Evolutionary conservation across 2,888 invertebrate genomes (phyloP).

Genomic region (Nomada ferruginata): DNA sequence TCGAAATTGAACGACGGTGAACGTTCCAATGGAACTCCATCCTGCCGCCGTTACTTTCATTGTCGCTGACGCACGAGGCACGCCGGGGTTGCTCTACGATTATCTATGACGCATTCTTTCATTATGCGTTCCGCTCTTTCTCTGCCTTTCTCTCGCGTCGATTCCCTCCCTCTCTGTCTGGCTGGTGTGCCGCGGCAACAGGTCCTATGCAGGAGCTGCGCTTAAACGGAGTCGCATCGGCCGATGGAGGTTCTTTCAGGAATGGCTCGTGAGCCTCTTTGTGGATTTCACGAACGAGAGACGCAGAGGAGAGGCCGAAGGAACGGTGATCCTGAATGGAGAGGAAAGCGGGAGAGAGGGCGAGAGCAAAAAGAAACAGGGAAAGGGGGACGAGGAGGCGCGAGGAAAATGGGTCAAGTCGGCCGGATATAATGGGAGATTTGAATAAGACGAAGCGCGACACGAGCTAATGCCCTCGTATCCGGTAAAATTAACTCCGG

Average conservation of each 20-base stretch:
- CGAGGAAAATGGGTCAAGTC: conserved; percentile 66
- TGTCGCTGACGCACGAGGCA: conserved; percentile 65
- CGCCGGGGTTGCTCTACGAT: conserved; percentile 72
- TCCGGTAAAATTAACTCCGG: conserved; percentile 49
- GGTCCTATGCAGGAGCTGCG: conserved; percentile 78
- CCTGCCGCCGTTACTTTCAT: conserved; percentile 67
- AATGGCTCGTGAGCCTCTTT: conserved; percentile 68
- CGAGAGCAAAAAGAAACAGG: not conserved
- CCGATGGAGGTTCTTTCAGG: conserved; percentile 72
- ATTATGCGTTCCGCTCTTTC: conserved; percentile 72
- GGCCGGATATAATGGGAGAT: conserved; percentile 62
- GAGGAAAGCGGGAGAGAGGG: conserved; percentile 23
- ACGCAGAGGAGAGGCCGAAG: conserved; percentile 35
- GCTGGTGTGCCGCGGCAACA: conserved; percentile 74
- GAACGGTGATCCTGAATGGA: conserved; percentile 43
- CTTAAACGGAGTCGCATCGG: conserved; percentile 75
- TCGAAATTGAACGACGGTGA: conserved; percentile 47
- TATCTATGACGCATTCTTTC: conserved; percentile 80
- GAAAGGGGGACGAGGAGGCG: conserved; percentile 6
- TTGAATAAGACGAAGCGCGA: conserved; percentile 65
- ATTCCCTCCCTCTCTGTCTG: conserved; percentile 48
- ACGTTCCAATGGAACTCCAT: conserved; percentile 37
- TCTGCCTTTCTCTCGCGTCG: conserved; percentile 46
- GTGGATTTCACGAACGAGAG: conserved; percentile 66
- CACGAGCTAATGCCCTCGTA: conserved; percentile 45